Percentiles rank a stretch among this genome's conserved stretches.
Conservation (phyloP, 2,113 vertebrate species). For the Gnathonemus echidnorhynchus region DNA sequence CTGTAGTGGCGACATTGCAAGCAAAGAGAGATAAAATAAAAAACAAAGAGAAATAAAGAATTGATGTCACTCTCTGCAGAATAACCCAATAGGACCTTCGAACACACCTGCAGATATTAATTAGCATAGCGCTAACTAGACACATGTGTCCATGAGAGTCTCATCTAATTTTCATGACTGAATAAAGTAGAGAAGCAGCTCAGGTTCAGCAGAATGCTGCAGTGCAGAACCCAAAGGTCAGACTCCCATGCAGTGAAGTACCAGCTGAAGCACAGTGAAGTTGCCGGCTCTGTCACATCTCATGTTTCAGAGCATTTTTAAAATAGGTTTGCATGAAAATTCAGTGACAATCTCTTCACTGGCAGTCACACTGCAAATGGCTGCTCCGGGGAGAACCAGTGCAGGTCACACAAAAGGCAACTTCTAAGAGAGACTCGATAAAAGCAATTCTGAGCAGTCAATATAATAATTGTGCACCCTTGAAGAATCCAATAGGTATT, state of each 20-base stretch:
- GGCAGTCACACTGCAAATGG: neutral
- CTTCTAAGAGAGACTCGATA: constrained; percentile 7
- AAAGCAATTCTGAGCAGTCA: constrained; percentile 20
- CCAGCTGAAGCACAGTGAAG: neutral
- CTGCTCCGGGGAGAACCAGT: neutral
- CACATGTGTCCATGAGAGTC: neutral
- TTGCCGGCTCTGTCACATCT: neutral
- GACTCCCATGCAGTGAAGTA: neutral
- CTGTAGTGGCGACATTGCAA: neutral
- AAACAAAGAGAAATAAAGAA: neutral
- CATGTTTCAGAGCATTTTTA: neutral
- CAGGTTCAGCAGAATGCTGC: neutral
- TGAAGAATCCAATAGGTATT: constrained; percentile 20
- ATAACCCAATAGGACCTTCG: neutral
- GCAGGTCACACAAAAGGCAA: constrained; percentile 6
- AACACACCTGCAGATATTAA: neutral
- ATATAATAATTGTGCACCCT: constrained; percentile 18
- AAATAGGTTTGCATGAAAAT: neutral
- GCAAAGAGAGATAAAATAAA: neutral
- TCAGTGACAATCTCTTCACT: neutral
- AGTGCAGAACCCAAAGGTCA: neutral
- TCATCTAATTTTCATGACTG: neutral
- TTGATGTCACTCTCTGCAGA: neutral
- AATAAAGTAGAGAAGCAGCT: neutral
- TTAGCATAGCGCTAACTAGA: neutral